A percentile compares a stretch with the other conserved stretches of the same genome.
These are phyloP conservation scores for Tinea trinotella DNA, from an alignment of 2,888 invertebrate genomes.

Conservation along the genomic window DNA sequence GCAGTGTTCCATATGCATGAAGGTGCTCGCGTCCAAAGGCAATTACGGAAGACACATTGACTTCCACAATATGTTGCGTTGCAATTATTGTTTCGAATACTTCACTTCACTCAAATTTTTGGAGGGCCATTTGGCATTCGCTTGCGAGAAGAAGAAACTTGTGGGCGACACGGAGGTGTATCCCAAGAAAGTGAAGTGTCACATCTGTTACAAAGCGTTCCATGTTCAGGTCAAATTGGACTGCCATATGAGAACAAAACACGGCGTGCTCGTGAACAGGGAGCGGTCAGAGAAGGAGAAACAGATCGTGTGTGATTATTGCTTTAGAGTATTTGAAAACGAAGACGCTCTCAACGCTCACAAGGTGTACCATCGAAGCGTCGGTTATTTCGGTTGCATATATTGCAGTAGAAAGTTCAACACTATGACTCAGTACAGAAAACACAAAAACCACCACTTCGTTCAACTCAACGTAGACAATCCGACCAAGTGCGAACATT, in stretches of 20 bases:
- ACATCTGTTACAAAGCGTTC: slow-evolving; percentile 63
- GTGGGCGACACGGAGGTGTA: slow-evolving; percentile 56
- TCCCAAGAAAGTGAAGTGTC: slow-evolving; percentile 56
- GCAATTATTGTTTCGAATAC: slow-evolving; percentile 65
- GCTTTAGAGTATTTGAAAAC: slow-evolving; percentile 60
- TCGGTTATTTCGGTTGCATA: slow-evolving; percentile 59
- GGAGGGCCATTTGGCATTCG: slow-evolving; percentile 58
- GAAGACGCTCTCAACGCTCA: slow-evolving; percentile 51
- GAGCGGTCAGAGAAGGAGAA: slow-evolving; percentile 40
- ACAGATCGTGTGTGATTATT: slow-evolving; percentile 59
- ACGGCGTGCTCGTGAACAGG: slow-evolving; percentile 39
- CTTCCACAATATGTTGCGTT: slow-evolving; percentile 61
- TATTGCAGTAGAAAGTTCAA: slow-evolving; percentile 67
- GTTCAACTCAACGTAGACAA: slow-evolving; percentile 53
- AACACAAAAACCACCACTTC: slow-evolving; percentile 66
- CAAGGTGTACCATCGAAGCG: slow-evolving; percentile 56
- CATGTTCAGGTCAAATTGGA: slow-evolving; percentile 63
- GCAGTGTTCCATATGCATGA: slow-evolving; percentile 62
- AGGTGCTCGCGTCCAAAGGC: slow-evolving; percentile 59
- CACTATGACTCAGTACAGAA: slow-evolving; percentile 56
- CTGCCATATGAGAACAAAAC: slow-evolving; percentile 58
- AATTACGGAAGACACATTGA: slow-evolving; percentile 64
- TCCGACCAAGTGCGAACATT: slow-evolving; percentile 61
- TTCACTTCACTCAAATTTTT: slow-evolving; percentile 56
- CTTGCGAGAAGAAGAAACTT: slow-evolving; percentile 56